Evolutionary conservation across 2,888 invertebrate genomes (phyloP), one percentile per base, ranked within the genome.

Genomic region (Philhelius pedissequus): DNA sequence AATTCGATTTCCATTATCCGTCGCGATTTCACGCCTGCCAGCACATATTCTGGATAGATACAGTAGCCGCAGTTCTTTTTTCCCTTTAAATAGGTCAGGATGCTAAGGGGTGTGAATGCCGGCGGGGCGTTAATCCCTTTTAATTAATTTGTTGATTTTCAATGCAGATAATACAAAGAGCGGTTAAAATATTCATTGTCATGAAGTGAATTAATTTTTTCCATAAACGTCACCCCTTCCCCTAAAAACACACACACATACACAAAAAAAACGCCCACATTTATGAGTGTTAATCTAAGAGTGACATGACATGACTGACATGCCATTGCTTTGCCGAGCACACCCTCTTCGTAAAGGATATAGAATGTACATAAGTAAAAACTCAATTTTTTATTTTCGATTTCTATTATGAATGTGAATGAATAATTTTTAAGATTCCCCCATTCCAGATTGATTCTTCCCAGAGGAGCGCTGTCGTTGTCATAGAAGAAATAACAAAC

Each of bases 121-220:
- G 25, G 3, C 15, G 8, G n/a, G n/a, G n/a, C n/a, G 52, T 40
- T 20, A 18, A 54, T 54, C 35, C 73, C 62, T 69, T 54, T 73
- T 74, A 83, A 78, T 83, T 83, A 83, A 83, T 83, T 83, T 83
- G 82, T 83, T 83, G 82, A 78, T 83, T 78, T 25, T 35, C 68
- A 40, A 45, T 56, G 69, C n/a, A 64, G 81, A 82, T 82, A 77
- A 13, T n/a, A 64, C 48, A 64, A 30, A 58, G 38, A 66, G 56
- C 79, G 75, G 75, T 69, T 60, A 84, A 84, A 70, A 84, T 84
- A 84, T 84, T 84, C 83, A 84, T 80, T 84, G 83, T 84, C 83
- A 84, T 84, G 79, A 74, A 84, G 52, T 84, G 83, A 84, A 84
- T 84, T 84, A 79, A 80, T 79, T 64, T 74, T 82, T 69, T 79